A percentile compares a stretch with the other conserved stretches of the same genome.
Evolutionary conservation across 1,140 invertebrate genomes (phyloP).

Genomic region (Drosophila pachea): DNA sequence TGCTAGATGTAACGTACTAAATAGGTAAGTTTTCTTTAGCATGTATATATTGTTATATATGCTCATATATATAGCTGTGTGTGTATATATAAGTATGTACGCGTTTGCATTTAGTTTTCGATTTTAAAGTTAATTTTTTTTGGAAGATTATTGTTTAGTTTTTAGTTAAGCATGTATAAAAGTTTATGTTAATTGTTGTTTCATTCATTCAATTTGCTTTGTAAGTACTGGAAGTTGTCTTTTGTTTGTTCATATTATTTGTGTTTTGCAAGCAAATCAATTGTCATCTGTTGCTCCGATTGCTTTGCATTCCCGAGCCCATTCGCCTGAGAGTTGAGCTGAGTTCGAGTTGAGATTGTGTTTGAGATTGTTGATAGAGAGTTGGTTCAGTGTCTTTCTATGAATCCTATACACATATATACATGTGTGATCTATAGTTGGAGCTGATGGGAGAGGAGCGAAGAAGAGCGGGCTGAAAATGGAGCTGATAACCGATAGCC

Average conservation of each 20-base stretch:
- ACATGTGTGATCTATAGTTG: conserved; percentile 6
- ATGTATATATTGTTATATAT: conserved; percentile 37
- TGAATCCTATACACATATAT: background rate
- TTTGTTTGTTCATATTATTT: conserved; percentile 7
- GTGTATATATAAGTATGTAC: conserved; percentile 51
- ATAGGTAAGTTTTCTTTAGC: conserved; percentile 50
- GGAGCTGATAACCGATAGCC: background rate
- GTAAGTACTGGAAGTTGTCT: conserved; percentile 58
- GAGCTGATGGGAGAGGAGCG: background rate
- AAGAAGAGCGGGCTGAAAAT: background rate
- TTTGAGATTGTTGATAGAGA: conserved; percentile 7
- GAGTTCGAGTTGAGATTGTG: conserved; percentile 2
- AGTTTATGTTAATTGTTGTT: conserved; percentile 52
- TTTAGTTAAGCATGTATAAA: conserved; percentile 68
- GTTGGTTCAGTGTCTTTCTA: background rate
- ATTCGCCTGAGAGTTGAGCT: conserved; percentile 6
- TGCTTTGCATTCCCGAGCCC: conserved; percentile 12
- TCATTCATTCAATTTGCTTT: conserved; percentile 27
- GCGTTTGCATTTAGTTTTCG: conserved; percentile 25
- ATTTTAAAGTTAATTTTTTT: conserved; percentile 68
- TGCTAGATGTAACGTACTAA: conserved; percentile 54
- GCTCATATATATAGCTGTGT: conserved; percentile 40
- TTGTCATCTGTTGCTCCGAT: conserved; percentile 4
- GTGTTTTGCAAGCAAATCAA: conserved; percentile 15
- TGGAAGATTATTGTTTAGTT: conserved; percentile 72